Conservation (phyloP, 2,113 vertebrate species). For the Myotis lucifugus region DNA sequence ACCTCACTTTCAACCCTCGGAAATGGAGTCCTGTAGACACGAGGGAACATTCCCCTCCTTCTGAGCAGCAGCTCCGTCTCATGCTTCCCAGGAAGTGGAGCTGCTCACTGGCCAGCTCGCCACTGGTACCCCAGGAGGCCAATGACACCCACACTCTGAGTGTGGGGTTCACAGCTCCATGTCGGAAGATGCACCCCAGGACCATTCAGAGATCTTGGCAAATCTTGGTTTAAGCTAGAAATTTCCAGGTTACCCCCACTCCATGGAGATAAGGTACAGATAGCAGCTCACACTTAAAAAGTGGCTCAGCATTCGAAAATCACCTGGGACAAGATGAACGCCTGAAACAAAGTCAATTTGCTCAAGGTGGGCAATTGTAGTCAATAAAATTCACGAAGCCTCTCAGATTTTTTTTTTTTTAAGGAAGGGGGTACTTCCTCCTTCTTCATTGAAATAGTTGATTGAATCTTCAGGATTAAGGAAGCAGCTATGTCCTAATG, state of each 20-base stretch:
- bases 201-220: not conserved
- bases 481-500: slow-evolving; percentile 12
- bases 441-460: slow-evolving; percentile 4
- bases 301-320: not conserved
- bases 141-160: not conserved
- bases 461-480: slow-evolving; percentile 19
- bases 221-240: not conserved
- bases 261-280: slow-evolving; percentile 30
- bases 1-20: not conserved
- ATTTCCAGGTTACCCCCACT: not conserved
- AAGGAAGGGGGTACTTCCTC: not conserved
- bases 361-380: slow-evolving; percentile 23
- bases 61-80: not conserved
- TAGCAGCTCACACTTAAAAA: slow-evolving; percentile 79
- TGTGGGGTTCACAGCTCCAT: not conserved
- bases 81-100: not conserved
- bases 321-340: not conserved
- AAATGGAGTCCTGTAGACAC: not conserved
- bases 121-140: not conserved
- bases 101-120: not conserved
- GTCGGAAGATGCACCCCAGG: not conserved
- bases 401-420: not conserved
- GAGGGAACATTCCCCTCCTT: not conserved
- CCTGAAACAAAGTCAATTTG: not conserved
- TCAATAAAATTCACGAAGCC: not conserved